These are phyloP conservation scores for Cheiracanthium punctorium DNA, from an alignment of 2,888 invertebrate genomes.

Conservation along the genomic window DNA sequence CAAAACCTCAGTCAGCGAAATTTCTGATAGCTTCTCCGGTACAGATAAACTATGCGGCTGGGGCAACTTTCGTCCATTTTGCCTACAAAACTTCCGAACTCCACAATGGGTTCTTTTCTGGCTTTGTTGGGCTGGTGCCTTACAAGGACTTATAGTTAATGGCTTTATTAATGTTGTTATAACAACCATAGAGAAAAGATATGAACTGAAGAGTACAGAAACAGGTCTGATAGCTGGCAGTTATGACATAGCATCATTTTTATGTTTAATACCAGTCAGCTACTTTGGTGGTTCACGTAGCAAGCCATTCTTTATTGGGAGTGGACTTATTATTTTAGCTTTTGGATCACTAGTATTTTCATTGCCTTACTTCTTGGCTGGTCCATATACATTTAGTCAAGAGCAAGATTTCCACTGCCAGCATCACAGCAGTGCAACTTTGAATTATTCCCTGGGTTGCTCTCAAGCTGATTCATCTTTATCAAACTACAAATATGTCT, in stretches of 20 bases:
- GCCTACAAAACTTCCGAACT: slow-evolving; percentile 83
- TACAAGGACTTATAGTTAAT: slow-evolving; percentile 91
- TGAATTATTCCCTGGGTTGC: slow-evolving; percentile 25
- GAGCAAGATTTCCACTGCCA: slow-evolving; percentile 71
- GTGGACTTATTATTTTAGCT: slow-evolving; percentile 85
- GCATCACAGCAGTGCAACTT: slow-evolving; percentile 25
- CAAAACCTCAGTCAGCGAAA: slow-evolving; percentile 40
- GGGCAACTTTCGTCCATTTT: slow-evolving; percentile 81
- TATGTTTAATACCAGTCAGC: slow-evolving; percentile 88
- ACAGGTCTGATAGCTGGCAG: slow-evolving; percentile 89
- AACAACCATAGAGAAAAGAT: slow-evolving; percentile 89
- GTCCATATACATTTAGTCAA: slow-evolving; percentile 79
- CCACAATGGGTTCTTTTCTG: slow-evolving; percentile 89
- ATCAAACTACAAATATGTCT: slow-evolving; percentile 78
- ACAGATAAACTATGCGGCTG: slow-evolving; percentile 80
- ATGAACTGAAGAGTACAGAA: slow-evolving; percentile 87
- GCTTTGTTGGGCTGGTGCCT: slow-evolving; percentile 87
- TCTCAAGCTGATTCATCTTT: slow-evolving; percentile 54
- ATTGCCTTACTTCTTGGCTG: slow-evolving; percentile 87
- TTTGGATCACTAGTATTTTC: slow-evolving; percentile 84
- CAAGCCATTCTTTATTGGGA: slow-evolving; percentile 82
- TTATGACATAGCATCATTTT: slow-evolving; percentile 90
- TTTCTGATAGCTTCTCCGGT: slow-evolving; percentile 71
- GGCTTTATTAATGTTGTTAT: slow-evolving; percentile 92
- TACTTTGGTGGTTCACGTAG: slow-evolving; percentile 84